Percentiles rank a stretch among this genome's conserved stretches.
Conservation (phyloP, 2,888 invertebrate species). For the Phlogophora meticulosa region DNA sequence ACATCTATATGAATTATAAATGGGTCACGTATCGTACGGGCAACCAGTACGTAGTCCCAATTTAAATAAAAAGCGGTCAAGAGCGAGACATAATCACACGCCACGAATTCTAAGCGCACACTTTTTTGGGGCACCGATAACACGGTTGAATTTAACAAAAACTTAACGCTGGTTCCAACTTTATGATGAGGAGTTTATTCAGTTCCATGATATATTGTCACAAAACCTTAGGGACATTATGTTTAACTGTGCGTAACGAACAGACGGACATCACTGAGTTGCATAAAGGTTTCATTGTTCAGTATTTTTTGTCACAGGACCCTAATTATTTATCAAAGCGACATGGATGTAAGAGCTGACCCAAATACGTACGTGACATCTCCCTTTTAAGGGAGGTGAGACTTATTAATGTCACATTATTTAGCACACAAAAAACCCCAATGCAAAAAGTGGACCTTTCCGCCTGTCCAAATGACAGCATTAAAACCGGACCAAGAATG, state of each 20-base stretch:
- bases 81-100: conserved; percentile 48
- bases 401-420: conserved; percentile 86
- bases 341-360: conserved; percentile 73
- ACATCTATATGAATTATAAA: conserved; percentile 68
- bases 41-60: conserved; percentile 68
- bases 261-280: conserved; percentile 60
- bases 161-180: conserved; percentile 39
- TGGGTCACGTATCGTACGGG: conserved; percentile 68
- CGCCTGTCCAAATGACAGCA: conserved; percentile 82
- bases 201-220: conserved; percentile 56
- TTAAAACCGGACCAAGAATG: conserved; percentile 77
- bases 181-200: conserved; percentile 46
- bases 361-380: conserved; percentile 80
- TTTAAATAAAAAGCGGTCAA: conserved; percentile 70
- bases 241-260: conserved; percentile 54
- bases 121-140: conserved; percentile 45
- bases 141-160: conserved; percentile 48
- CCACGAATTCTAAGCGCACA: conserved; percentile 41
- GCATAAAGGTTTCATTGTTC: conserved; percentile 62
- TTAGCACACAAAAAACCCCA: conserved; percentile 77
- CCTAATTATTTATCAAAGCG: conserved; percentile 75
- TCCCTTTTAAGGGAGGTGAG: conserved; percentile 78
- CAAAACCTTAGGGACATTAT: conserved; percentile 55
- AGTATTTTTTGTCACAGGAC: conserved; percentile 61
- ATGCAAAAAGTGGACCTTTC: conserved; percentile 82